Evolutionary conservation across 2,888 invertebrate species (phyloP).

Genomic region (Eristalinus aeneus): DNA sequence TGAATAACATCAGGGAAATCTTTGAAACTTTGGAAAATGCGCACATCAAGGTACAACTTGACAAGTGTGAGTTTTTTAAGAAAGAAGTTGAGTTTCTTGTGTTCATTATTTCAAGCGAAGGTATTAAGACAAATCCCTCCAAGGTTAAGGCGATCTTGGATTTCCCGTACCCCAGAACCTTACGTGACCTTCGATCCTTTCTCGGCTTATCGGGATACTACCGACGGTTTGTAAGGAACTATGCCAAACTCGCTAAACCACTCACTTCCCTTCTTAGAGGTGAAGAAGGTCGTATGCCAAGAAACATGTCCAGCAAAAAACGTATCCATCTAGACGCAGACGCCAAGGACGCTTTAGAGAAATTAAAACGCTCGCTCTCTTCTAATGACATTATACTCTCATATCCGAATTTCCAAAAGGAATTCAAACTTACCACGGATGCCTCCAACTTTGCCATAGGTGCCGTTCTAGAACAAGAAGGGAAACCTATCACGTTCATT

Average conservation of each 20-base stretch:
- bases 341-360: conserved; percentile 38
- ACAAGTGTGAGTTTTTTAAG: neutral
- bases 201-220: conserved; percentile 1
- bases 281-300: conserved; percentile 7
- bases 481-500: conserved; percentile 52
- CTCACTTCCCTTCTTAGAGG: too few species aligned
- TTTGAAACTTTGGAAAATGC: neutral
- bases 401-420: conserved; percentile 36
- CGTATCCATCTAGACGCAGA: neutral
- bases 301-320: neutral
- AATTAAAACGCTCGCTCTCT: conserved; percentile 30
- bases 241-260: neutral
- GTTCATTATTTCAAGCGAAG: neutral
- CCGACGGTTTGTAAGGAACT: conserved; percentile 38
- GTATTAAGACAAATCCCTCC: neutral
- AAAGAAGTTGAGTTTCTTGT: neutral
- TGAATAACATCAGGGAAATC: neutral
- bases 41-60: neutral
- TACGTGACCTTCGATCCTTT: neutral
- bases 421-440: conserved; percentile 72
- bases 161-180: neutral
- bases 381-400: conserved; percentile 28
- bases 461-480: conserved; percentile 73
- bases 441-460: conserved; percentile 74
- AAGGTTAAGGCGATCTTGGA: neutral